A percentile compares a stretch with the other conserved stretches of the same genome.
Evolutionary conservation across 2,888 invertebrate genomes (phyloP).

Genomic region (Mamestra brassicae): DNA sequence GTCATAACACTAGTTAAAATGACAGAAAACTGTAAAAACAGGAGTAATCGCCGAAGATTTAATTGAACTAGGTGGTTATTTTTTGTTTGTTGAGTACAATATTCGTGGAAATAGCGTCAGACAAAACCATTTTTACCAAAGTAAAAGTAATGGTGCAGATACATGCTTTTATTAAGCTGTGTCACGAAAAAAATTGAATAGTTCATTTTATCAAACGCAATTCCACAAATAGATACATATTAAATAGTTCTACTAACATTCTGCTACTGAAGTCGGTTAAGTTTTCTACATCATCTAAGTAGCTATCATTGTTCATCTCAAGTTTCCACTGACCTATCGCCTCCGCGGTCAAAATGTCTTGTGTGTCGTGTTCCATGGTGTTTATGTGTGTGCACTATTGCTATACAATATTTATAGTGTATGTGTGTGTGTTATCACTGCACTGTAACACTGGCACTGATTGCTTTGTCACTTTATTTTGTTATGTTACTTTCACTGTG

Average conservation of each 20-base stretch:
- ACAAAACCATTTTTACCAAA: too few species aligned
- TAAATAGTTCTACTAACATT: slow-evolving; percentile 17
- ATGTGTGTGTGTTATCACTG: slow-evolving; percentile 53
- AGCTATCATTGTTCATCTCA: slow-evolving; percentile 66
- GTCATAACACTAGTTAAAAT: background rate
- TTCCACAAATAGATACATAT: slow-evolving; percentile 50
- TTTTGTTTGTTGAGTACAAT: background rate
- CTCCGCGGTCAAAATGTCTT: slow-evolving; percentile 83
- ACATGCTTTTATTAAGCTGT: background rate
- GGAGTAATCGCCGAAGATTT: background rate
- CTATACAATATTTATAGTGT: slow-evolving; percentile 56
- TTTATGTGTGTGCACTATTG: slow-evolving; percentile 64
- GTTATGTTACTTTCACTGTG: slow-evolving; percentile 42
- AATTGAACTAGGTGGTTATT: background rate
- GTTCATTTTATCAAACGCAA: slow-evolving; percentile 9
- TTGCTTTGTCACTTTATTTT: slow-evolving; percentile 45
- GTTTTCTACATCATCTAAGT: slow-evolving; percentile 29
- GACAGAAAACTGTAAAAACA: background rate
- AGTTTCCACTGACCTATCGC: slow-evolving; percentile 86
- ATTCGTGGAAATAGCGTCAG: slow-evolving; percentile 51
- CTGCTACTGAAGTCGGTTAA: slow-evolving; percentile 21
- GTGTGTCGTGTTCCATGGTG: slow-evolving; percentile 83
- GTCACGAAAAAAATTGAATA: background rate
- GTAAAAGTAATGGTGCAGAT: too few species aligned
- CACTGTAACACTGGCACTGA: slow-evolving; percentile 66